These are phyloP conservation scores for Apotomis turbidana DNA, from an alignment of 2,888 invertebrate species.

Conservation along the genomic window DNA sequence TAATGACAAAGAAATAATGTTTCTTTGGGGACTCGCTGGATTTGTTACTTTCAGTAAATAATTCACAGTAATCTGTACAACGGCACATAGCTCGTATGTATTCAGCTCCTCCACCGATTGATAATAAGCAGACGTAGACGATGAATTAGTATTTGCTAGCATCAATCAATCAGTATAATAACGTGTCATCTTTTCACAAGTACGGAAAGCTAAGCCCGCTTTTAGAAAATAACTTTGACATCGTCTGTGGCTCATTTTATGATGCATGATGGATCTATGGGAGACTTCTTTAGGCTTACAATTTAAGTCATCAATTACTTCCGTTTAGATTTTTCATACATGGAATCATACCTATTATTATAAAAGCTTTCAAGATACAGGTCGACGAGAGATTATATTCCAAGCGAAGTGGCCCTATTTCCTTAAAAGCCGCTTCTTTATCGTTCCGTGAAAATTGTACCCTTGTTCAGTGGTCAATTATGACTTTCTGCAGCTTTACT, in stretches of 20 bases:
- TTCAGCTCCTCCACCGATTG: background rate
- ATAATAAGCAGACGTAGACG: background rate
- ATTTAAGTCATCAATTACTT: conserved; percentile 2
- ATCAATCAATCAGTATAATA: conserved; percentile 40
- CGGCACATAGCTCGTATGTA: background rate
- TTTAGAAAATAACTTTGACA: conserved; percentile 34
- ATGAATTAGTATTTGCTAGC: conserved; percentile 27
- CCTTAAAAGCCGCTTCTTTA: conserved; percentile 27
- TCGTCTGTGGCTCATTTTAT: conserved; percentile 8
- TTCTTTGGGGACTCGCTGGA: conserved; percentile 7
- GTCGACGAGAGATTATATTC: conserved; percentile 13
- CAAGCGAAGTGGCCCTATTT: conserved; percentile 4
- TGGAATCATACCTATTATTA: background rate
- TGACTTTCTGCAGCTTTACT: conserved; percentile 44
- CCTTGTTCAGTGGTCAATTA: conserved; percentile 77
- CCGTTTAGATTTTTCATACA: background rate
- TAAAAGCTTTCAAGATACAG: background rate
- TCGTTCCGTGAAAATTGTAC: conserved; percentile 53
- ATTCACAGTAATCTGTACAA: conserved; percentile 2
- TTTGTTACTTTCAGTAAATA: conserved; percentile 5
- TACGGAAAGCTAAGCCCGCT: conserved; percentile 24
- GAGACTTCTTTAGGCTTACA: conserved; percentile 5
- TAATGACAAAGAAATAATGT: conserved; percentile 20
- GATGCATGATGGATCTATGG: conserved; percentile 31
- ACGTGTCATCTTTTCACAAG: conserved; percentile 37